Base-by-base conservation (phyloP, 2,888 invertebrate genomes). In the Neoaliturus tenellus region DNA sequence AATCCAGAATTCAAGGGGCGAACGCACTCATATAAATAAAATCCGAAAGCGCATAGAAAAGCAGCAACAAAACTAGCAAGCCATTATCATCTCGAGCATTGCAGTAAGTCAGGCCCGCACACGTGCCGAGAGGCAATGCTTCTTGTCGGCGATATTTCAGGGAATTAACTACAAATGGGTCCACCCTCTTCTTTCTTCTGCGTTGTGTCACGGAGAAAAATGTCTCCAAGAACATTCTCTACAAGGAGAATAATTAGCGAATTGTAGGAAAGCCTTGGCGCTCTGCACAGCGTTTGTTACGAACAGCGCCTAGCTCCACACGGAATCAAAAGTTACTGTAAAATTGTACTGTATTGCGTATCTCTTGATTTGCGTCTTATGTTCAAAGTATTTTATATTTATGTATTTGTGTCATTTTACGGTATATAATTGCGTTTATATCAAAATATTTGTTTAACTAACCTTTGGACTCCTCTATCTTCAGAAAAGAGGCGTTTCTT, bases 171-270 rank as follows among this genome's bases (percentile, higher is more conserved):
- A 81, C 81, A 69, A 81, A 81, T 23, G 71, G 73, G 82, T 73
- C 82, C 82, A 55, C 39, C 51, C 41, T 55, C 58, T 82, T 82
- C 82, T 82, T 82, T 82, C 82, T 82, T 82, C 82, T 82, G 55
- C 23, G 39, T 48, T 62, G 67, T 81, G 67, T 81, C 81, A 81
- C 35, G 71, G 39, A 71, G 71, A 71, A 71, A 71, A 71, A 71
- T 20, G 71, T 71, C 71, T 71, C 41, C 39, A 23, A 39, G 1
- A 28, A 62, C 62, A 28, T 62, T 62, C 28, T 28, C 28, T 12
- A 62, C 62, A 62, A 25, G 62, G 28, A 5, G 3, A 28, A 17
- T 62, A 62, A 62, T 62, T 62, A 62, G 62, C 28, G 62, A 28
- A 17, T 28, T 62, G 62, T 55, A 5, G 55, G 55, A 55, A n/a